Evolutionary conservation across 2,113 vertebrate species (phyloP), one percentile per base, ranked within the genome.

Genomic region (Maccullochella peelii): DNA sequence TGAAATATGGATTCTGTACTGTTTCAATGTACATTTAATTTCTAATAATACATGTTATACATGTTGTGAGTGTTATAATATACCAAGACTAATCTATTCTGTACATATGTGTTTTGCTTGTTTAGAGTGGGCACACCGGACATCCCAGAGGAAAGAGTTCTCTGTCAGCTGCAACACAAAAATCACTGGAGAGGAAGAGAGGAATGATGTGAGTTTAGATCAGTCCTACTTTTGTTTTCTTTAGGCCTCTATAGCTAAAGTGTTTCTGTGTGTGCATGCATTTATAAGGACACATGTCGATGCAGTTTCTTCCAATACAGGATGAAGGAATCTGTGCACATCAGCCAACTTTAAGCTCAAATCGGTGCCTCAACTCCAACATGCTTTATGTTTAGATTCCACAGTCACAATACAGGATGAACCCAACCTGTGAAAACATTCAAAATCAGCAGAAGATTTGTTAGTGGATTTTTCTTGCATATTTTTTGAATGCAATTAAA

Each of bases 91-190:
- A 15, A 68, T 52, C 8, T 36, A 5, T 36, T 50, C 2, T 68
- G 12, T 66, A 3, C 9, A 27, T 27, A 1, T 36, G 25, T 52
- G 12, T 68, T 52, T 3, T 77, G 30, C 7, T 1, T 82, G 2
- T 25, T 52, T 77, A 95, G 95, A 89, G 72, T 57, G 90, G 76
- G 8, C 8, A 77, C 30, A 21, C 59, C 1, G 80, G 49, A 5
- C 68, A 1, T 8, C 23, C 63, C 50, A 77, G 69, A 85, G 44
- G 80, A 49, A 91, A 82, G 82, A 81, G 73, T 20, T 90, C 61
- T 57, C 88, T 95, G 72, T 95, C 95, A 33, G 91, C 92, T 61
- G 94, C 93, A 25, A 96, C 95, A 36, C 94, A 92, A 25, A 96
- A 95, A 68, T 87, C 93, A 0, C 84, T 96, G 80, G 91, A 95